phyloP scores from a whole-genome alignment of 2,888 invertebrate species.

The Congeria kusceri region DNA sequence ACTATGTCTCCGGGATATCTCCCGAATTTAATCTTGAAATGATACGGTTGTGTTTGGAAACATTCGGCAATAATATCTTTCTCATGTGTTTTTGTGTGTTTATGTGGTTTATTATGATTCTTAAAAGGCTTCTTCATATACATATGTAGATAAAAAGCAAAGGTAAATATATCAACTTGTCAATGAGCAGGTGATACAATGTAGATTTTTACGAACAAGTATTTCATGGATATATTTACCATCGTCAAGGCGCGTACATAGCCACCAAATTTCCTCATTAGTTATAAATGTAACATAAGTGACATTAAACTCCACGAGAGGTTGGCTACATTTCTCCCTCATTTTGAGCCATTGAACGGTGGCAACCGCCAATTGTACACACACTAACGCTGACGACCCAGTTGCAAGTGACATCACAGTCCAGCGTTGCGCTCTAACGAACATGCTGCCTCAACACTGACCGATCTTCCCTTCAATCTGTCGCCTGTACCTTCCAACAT shows the following conservation, averaged over 20 bases:
- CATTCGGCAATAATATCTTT: too few relatives aligned
- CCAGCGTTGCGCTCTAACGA: slow-evolving; percentile 43
- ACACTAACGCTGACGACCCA: slow-evolving; percentile 73
- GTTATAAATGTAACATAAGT: slow-evolving; percentile 40
- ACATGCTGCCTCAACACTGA: slow-evolving; percentile 29
- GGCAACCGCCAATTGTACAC: slow-evolving; percentile 71
- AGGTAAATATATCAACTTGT: too few relatives aligned
- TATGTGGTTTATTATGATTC: too few relatives aligned
- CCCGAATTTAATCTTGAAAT: too few relatives aligned
- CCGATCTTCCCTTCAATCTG: slow-evolving; percentile 24
- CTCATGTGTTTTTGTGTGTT: too few relatives aligned
- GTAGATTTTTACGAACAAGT: too few relatives aligned
- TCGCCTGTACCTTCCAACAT: too few relatives aligned
- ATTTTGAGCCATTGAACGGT: slow-evolving; percentile 77
- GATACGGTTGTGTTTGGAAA: too few relatives aligned
- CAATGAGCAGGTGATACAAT: too few relatives aligned
- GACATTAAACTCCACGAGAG: not conserved
- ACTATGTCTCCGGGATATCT: too few relatives aligned
- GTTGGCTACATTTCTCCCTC: slow-evolving; percentile 52
- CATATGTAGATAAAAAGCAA: too few relatives aligned
- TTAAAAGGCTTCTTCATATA: too few relatives aligned
- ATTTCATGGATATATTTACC: slow-evolving; percentile 4
- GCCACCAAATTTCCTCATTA: slow-evolving; percentile 71
- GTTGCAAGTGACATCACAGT: slow-evolving; percentile 70
- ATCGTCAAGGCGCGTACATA: slow-evolving; percentile 43